Evolutionary conservation across 2,113 vertebrate genomes (phyloP), one percentile per base, ranked within the genome.

Genomic region (Channa argus): DNA sequence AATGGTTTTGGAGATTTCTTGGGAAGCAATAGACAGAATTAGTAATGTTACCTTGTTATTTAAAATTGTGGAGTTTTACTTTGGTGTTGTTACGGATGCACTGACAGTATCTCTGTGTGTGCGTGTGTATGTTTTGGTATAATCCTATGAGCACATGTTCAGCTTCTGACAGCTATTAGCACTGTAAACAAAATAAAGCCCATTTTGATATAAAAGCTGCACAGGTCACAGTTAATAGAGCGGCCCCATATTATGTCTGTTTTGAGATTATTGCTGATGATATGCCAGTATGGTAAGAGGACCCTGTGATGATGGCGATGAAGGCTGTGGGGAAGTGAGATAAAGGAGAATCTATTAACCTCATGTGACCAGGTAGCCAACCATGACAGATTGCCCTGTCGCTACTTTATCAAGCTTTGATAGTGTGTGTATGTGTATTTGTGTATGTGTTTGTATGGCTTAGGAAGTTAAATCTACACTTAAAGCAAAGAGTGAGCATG

Each of bases 271-370:
- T 66, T 15, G 4, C 49, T 49, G 60, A 46, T 53, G 70, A 80
- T 84, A 71, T 74, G 67, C 47, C 59, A 49, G 56, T 41, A 64
- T 82, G 73, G 70, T 87, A 39, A 87, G 74, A 85, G 45, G 47
- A 24, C 61, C 56, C 39, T 38, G 15, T 60, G 87, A 79, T 83
- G 79, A 81, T 72, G 76, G 33, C 11, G 68, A 85, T 81, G 84
- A 74, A 75, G 74, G 73, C 78, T 53, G 44, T 71, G 67, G 63
- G 77, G 74, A 79, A 55, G 62, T 37, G 74, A 82, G 84, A 90
- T 83, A 79, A 74, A 73, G 86, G 44, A 74, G 76, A 84, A 86
- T 91, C 89, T 88, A 92, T 90, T 93, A 92, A 90, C 92, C 90
- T 79, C 67, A 14, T 83, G 89, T 86, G 88, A 86, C 86, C 85